Conservation (phyloP, 2,888 invertebrate species). For the Ceriagrion tenellum region DNA sequence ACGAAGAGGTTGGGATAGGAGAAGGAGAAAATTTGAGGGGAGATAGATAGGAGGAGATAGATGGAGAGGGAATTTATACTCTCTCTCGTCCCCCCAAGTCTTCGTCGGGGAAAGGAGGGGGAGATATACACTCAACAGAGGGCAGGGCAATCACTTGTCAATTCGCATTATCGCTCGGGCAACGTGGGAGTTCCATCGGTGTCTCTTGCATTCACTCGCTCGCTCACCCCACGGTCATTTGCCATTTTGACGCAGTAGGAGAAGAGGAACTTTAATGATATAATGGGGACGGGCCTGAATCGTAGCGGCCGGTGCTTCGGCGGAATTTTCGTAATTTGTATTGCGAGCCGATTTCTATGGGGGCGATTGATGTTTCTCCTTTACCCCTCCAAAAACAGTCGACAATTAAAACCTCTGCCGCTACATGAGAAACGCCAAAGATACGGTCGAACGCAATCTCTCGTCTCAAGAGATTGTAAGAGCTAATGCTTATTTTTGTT, state of each 20-base stretch:
- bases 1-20: neutral
- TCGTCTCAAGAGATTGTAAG: too few relatives aligned
- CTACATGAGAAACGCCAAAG: too few relatives aligned
- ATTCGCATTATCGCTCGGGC: conserved; percentile 35
- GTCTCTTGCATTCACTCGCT: neutral
- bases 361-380: too few relatives aligned
- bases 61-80: neutral
- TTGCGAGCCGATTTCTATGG: too few relatives aligned
- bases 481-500: too few relatives aligned
- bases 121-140: neutral
- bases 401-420: neutral
- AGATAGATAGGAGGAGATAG: conserved; percentile 22
- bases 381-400: neutral
- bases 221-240: neutral
- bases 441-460: too few relatives aligned
- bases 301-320: neutral
- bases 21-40: neutral
- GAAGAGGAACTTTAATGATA: neutral
- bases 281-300: neutral
- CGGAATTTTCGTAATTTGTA: neutral
- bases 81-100: neutral
- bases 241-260: neutral
- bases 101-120: neutral
- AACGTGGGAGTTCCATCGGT: conserved; percentile 35
- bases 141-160: conserved; percentile 13